Base-by-base conservation (phyloP, 2,888 invertebrate species). In the Nesidiocoris tenuis region DNA sequence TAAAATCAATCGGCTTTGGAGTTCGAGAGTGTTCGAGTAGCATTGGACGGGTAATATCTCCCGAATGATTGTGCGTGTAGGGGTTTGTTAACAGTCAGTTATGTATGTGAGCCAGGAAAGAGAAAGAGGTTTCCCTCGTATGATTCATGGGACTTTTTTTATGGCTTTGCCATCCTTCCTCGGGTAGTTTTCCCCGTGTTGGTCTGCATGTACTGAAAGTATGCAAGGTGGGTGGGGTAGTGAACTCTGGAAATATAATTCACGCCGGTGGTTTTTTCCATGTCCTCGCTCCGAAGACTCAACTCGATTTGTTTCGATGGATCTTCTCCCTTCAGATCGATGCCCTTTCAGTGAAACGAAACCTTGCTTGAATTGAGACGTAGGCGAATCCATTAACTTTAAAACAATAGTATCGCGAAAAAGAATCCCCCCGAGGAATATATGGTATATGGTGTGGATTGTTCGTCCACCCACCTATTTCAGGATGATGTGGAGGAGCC, bases 51-150 rank as follows among this genome's bases (percentile, higher is more conserved):
- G 39, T 39, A 39, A 39, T 39, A 39, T 39, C 39, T 39, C 39
- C 39, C 39, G 5, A 39, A 39, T 39, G 39, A 39, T 39, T 39
- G 39, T 39, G 5, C 12, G 39, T 39, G 12, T 39, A 39, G 39
- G 39, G 65, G 67, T 67, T 67, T 67, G 67, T 67, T 67, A 67
- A 56, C 67, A 67, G 67, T 56, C 67, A 67, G 67, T 67, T 67
- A 56, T 56, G 67, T 67, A 39, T 39, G 39, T 39, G 39, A 39
- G 39, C 39, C 3, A 39, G 39, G 39, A 39, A 12, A 39, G 39
- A 39, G 39, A 39, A 39, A 39, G 39, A 12, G 39, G 39, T 39
- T 39, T 39, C 39, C 39, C 39, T 7, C 5, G 39, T 3, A 39
- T 39, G 39, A 39, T 39, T 39, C 39, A 39, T 39, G 39, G 12